phyloP scores from a whole-genome alignment of 1,140 invertebrate species.

The Reticulitermes speratus region DNA sequence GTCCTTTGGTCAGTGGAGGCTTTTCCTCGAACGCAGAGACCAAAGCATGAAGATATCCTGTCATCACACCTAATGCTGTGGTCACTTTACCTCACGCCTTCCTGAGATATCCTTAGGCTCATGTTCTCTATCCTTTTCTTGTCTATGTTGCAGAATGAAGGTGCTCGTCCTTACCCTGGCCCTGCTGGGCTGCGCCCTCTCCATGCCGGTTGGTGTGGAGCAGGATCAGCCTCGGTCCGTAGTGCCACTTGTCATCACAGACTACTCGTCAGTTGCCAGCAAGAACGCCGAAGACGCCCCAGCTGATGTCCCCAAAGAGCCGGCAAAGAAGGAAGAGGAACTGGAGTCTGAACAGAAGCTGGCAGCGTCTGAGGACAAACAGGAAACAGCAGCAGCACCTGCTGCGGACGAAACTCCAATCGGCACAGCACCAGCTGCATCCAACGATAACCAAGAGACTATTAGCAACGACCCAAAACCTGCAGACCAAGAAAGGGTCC shows the following conservation, averaged over 20 bases:
- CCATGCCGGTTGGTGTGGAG: conserved; percentile 35
- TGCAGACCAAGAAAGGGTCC: neutral
- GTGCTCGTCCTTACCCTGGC: conserved; percentile 41
- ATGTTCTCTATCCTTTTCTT: neutral
- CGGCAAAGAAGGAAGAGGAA: conserved; percentile 27
- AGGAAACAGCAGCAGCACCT: neutral
- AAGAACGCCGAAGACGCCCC: conserved; percentile 37
- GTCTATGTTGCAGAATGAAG: conserved; percentile 42
- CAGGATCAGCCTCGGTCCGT: conserved; percentile 40
- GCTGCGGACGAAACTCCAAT: conserved; percentile 24
- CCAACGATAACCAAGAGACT: neutral
- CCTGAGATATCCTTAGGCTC: too few species aligned
- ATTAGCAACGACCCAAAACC: neutral
- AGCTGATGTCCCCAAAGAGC: neutral
- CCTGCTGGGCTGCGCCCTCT: conserved; percentile 42
- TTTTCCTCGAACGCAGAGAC: too few species aligned
- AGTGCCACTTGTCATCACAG: conserved; percentile 45
- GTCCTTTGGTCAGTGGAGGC: too few species aligned
- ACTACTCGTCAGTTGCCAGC: conserved; percentile 45
- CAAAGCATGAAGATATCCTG: too few species aligned
- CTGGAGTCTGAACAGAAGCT: conserved; percentile 30
- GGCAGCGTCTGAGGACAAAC: neutral
- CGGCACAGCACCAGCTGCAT: neutral
- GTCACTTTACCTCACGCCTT: too few species aligned
- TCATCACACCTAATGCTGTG: too few species aligned